Percentiles rank a stretch among this genome's conserved stretches.
These are phyloP conservation scores for Agelaius tricolor DNA, from an alignment of 2,113 vertebrate genomes.

Conservation along the genomic window DNA sequence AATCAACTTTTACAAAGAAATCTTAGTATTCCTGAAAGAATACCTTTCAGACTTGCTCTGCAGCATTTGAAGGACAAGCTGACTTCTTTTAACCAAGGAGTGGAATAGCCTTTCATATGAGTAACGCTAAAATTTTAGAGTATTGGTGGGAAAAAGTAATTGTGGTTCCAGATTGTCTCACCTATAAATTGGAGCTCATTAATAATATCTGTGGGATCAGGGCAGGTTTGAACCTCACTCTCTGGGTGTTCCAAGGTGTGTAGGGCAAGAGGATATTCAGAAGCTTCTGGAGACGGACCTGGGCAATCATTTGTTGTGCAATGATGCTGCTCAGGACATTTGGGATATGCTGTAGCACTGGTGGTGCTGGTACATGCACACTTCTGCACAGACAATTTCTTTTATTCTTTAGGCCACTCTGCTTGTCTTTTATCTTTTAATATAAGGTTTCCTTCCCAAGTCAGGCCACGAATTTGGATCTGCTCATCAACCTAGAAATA, in stretches of 20 bases:
- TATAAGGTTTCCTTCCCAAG: background rate
- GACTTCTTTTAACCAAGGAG: background rate
- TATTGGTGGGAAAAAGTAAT: background rate
- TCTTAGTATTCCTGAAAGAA: constrained; percentile 18
- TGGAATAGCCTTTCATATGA: background rate
- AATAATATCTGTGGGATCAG: background rate
- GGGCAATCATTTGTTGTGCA: background rate
- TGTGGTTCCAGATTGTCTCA: background rate
- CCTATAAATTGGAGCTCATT: background rate
- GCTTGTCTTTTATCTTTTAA: background rate
- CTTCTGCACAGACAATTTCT: background rate
- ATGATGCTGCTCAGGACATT: background rate
- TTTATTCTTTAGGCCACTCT: background rate
- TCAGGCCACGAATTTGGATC: background rate
- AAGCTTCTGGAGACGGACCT: background rate
- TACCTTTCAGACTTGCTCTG: background rate
- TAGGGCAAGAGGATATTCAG: background rate
- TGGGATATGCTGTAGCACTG: background rate
- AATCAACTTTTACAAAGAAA: background rate
- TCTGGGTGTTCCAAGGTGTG: background rate
- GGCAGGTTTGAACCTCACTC: background rate
- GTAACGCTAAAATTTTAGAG: background rate
- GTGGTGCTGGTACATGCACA: background rate
- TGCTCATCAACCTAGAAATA: background rate
- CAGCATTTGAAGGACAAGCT: background rate